Evolutionary conservation across 2,797 vertebrate species (phyloP), one percentile per base, ranked within the genome.

Genomic region (Odontamblyopus rebecca): DNA sequence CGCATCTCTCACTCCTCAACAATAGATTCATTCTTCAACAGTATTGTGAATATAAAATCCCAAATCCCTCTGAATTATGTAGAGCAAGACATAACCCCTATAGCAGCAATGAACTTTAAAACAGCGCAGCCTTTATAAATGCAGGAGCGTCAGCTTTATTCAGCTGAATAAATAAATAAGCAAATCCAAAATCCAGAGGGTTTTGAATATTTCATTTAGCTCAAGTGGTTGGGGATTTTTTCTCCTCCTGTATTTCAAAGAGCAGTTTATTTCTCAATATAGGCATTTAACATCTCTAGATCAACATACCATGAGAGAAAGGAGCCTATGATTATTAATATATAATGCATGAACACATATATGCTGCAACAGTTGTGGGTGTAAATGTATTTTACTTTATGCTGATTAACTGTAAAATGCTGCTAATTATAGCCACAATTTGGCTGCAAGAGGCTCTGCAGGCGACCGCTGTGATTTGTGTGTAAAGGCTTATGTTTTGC

Each of bases 191-290:
- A 66, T 66, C 41, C 64, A 66, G 44, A 66, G 63, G 63, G 64
- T 66, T 66, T 66, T 66, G 26, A 66, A 66, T 66, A 50, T 66
- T 66, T 66, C 64, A 66, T 66, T 66, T 66, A 51, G 44, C 44
- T 66, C 64, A 66, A 66, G 64, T 66, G 64, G 64, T 66, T 66
- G 41, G 41, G 64, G 64, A 66, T 66, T 66, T 66, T 63, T 50
- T 4, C 26, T 66, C 32, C 61, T 62, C 35, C 64, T 66, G 44
- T 29, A 18, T 50, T 26, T 66, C 44, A 66, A 66, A 66, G 64
- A 51, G 44, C 23, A 50, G 64, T 66, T 30, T 66, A 51, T 51
- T 51, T 51, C 62, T 64, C 64, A 66, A 18, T 66, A 66, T 51
- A 51, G 15, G 44, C 64, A 50, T 66, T 66, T 51, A 66, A 66